Evolutionary conservation across 2,888 invertebrate species (phyloP), one percentile per base, ranked within the genome.

Genomic region (Acrobasis consociella): DNA sequence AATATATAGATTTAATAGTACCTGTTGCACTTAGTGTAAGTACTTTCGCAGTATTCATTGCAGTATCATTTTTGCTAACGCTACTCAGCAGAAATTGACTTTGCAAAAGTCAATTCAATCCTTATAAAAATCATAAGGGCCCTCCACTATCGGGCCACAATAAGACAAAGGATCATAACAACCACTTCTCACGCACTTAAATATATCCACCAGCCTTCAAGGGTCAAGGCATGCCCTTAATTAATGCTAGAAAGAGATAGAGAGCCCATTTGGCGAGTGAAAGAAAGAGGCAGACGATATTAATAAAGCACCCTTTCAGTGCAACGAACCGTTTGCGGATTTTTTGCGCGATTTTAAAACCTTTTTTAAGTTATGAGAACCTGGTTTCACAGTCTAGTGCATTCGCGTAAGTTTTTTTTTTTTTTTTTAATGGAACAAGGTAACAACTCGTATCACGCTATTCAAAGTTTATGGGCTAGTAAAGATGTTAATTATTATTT

Each of bases 91-190:
- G 67, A 68, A 65, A 67, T 63, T 64, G 22, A 51, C 65, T 63
- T 64, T 72, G 68, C 71, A 65, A 83, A 82, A 85, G 83, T 86
- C 85, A 85, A 83, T 76, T 74, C 70, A 72, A 72, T 75, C 69
- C 62, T 67, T 65, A 68, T 63, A 68, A 74, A 78, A 72, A 75
- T 67, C 67, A 66, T 72, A 81, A 89, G 83, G 66, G 78, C 76
- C 69, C 85, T 85, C 78, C 78, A 81, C 82, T 78, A 79, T 77
- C 65, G 72, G 72, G 65, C 70, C 70, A 83, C 76, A 85, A 85
- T 85, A 84, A 89, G 82, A 91, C 87, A 91, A 91, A 83, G 81
- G 83, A 85, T 86, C 86, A 86, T 78, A 86, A 87, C 83, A 86
- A 85, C 85, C 83, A 80, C 89, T 87, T 82, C 82, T 84, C 80